A percentile compares a stretch with the other conserved stretches of the same genome.
These are phyloP conservation scores for Chalcosyrphus nemorum DNA, from an alignment of 2,888 invertebrate genomes.

Conservation along the genomic window DNA sequence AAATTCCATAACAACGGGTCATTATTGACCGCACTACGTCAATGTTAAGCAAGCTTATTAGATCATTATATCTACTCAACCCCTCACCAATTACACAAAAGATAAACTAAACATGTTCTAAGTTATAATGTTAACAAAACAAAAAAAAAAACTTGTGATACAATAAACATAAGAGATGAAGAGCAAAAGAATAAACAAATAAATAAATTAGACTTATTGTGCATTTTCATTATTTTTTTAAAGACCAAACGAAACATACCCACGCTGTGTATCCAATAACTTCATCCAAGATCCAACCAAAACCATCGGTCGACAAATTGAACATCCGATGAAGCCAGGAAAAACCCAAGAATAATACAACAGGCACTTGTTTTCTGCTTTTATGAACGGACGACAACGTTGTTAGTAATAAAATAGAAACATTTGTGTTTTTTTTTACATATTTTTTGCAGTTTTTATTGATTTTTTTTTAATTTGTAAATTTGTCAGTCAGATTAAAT, in stretches of 20 bases:
- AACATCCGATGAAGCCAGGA: background rate
- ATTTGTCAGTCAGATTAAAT: constrained; percentile 72
- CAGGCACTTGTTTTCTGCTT: background rate
- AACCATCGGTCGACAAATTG: constrained; percentile 43
- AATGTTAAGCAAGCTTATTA: no score
- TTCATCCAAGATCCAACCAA: constrained; percentile 63
- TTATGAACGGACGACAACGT: constrained; percentile 8
- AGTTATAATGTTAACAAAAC: background rate
- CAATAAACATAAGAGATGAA: background rate
- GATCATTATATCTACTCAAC: background rate
- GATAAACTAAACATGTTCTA: background rate
- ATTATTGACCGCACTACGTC: no score
- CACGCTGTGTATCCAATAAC: constrained; percentile 27
- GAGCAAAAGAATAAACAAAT: background rate
- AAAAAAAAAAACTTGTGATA: no score
- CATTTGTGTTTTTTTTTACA: constrained; percentile 24
- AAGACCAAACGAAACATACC: constrained; percentile 63
- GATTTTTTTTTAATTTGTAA: constrained; percentile 54
- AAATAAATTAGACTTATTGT: background rate
- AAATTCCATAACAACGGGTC: no score
- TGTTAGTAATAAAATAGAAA: constrained; percentile 25
- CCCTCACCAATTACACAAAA: background rate
- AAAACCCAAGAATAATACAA: constrained; percentile 7
- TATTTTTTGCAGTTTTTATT: constrained; percentile 56
- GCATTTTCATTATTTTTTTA: background rate